A percentile compares a stretch with the other conserved stretches of the same genome.
Evolutionary conservation across 2,113 vertebrate genomes (phyloP).

Genomic region (Parotia lawesii): DNA sequence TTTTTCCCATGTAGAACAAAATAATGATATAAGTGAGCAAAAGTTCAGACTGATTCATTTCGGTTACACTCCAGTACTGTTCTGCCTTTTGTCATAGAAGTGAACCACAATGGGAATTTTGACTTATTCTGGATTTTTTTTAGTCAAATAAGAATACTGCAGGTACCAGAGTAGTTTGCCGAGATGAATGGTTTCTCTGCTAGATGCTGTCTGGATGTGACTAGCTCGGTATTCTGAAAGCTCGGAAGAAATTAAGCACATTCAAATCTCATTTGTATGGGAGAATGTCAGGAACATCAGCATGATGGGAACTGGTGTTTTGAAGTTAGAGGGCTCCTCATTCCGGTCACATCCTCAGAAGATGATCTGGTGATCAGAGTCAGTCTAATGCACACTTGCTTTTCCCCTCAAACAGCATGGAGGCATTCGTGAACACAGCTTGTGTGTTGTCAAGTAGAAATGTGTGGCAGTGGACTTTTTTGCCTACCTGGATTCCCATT

Average conservation of each 20-base stretch:
- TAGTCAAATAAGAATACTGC: not conserved
- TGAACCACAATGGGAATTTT: not conserved
- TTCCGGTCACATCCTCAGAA: not conserved
- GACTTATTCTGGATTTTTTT: not conserved
- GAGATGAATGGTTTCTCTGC: not conserved
- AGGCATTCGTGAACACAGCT: not conserved
- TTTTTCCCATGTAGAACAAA: not conserved
- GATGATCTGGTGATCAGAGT: not conserved
- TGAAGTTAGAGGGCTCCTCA: not conserved
- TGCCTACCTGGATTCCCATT: not conserved
- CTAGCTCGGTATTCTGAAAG: not conserved
- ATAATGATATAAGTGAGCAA: not conserved
- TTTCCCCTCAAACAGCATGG: not conserved
- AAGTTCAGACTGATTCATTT: not conserved
- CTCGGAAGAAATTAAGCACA: not conserved
- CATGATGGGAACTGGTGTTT: not conserved
- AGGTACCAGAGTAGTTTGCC: not conserved
- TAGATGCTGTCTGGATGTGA: not conserved
- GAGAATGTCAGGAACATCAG: not conserved
- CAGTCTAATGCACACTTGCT: not conserved
- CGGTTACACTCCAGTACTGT: not conserved
- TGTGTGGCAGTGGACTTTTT: not conserved
- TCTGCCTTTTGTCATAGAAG: not conserved
- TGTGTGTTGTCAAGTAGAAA: not conserved
- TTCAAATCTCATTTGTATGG: not conserved